Conservation (phyloP, 2,888 invertebrate genomes). For the Caenorhabditis afra region DNA sequence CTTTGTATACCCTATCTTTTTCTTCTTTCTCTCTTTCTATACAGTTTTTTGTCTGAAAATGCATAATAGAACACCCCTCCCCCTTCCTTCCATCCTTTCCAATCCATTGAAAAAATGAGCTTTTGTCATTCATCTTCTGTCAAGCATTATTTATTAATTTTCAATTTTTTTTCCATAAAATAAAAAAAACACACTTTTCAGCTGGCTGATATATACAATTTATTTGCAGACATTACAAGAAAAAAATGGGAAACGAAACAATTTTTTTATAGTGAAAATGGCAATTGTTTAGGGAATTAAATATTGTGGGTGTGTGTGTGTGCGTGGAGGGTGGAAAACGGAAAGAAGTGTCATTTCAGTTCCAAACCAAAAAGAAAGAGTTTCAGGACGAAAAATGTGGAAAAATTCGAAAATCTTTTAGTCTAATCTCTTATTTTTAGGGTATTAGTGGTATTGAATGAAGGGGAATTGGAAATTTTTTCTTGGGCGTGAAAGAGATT, state of each 20-base stretch:
- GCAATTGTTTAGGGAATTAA: conserved; percentile 37
- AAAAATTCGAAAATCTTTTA: conserved; percentile 12
- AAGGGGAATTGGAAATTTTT: conserved; percentile 25
- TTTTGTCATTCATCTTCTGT: conserved; percentile 3
- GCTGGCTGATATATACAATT: conserved; percentile 3
- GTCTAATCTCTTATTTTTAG: conserved; percentile 10
- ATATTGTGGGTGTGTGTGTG: too few species aligned
- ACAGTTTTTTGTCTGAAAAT: conserved; percentile 8
- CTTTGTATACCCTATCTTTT: too few species aligned
- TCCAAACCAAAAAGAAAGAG: background rate
- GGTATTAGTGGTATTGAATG: conserved; percentile 15
- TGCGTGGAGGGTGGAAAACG: background rate
- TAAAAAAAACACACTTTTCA: background rate
- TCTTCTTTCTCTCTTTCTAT: conserved; percentile 1
- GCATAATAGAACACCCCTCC: too few species aligned
- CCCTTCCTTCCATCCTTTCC: too few species aligned
- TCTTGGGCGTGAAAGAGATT: conserved; percentile 10
- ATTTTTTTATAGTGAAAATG: background rate
- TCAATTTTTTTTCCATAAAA: background rate
- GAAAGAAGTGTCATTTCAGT: background rate
- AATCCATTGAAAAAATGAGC: background rate
- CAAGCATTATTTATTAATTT: conserved; percentile 4
- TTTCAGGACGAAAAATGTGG: background rate
- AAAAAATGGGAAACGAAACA: conserved; percentile 4
- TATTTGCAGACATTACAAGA: conserved; percentile 8